These are phyloP conservation scores for Euphydryas editha DNA, from an alignment of 2,888 invertebrate genomes.

Conservation along the genomic window DNA sequence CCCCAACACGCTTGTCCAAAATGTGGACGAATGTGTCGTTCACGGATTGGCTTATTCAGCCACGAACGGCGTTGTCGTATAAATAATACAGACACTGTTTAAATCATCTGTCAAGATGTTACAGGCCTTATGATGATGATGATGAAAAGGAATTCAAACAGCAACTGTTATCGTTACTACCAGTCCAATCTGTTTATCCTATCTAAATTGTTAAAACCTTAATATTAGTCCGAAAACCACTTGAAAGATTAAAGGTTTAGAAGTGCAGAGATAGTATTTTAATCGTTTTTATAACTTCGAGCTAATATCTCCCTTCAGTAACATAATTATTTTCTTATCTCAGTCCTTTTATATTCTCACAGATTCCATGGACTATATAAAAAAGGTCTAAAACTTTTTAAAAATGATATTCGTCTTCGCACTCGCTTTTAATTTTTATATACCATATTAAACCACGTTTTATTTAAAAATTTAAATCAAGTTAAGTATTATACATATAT, in stretches of 20 bases:
- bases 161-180: background rate
- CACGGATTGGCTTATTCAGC: no score
- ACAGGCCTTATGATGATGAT: no score
- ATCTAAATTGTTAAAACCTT: background rate
- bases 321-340: background rate
- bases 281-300: background rate
- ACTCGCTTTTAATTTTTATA: no score
- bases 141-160: slow-evolving; percentile 2
- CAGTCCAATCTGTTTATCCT: background rate
- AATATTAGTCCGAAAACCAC: background rate
- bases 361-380: slow-evolving; percentile 11
- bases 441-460: no score
- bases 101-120: no score
- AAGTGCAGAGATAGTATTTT: background rate
- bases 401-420: background rate
- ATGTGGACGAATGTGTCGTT: no score
- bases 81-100: no score
- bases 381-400: slow-evolving; percentile 18
- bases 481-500: no score
- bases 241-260: background rate
- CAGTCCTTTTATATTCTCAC: slow-evolving; percentile 6
- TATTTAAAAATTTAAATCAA: no score
- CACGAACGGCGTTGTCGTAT: no score
- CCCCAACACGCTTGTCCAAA: no score
- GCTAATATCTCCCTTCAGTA: background rate